These are phyloP conservation scores for Pedetes capensis DNA, from an alignment of 2,113 vertebrate genomes.

Conservation along the genomic window DNA sequence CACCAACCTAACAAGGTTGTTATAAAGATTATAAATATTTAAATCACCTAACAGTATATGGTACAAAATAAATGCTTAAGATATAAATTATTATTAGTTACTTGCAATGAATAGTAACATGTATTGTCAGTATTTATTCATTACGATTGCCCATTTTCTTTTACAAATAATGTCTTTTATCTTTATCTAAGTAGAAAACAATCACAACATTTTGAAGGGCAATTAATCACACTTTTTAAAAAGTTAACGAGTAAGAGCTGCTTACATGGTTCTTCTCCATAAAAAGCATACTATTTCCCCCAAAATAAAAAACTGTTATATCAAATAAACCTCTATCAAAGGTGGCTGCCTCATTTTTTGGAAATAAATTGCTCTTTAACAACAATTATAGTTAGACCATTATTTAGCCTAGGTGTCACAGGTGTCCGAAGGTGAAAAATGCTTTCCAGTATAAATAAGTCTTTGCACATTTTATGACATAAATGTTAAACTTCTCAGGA, in stretches of 20 bases:
- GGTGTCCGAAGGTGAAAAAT: background rate
- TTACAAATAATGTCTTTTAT: background rate
- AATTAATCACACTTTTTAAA: slow-evolving; percentile 15
- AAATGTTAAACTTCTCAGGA: slow-evolving; percentile 29
- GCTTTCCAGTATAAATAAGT: too few relatives aligned
- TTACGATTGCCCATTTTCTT: background rate
- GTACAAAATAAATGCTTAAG: background rate
- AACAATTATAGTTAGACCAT: background rate
- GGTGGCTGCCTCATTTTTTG: background rate
- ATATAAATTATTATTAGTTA: slow-evolving; percentile 3
- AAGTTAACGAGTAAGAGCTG: background rate
- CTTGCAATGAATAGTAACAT: background rate
- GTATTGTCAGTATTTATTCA: slow-evolving; percentile 28
- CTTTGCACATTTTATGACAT: too few relatives aligned
- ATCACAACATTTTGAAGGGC: background rate
- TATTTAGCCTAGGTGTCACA: slow-evolving; percentile 4
- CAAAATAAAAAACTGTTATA: slow-evolving; percentile 42
- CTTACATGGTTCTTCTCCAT: background rate
- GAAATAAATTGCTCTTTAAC: background rate
- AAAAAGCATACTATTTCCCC: background rate
- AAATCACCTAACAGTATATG: background rate
- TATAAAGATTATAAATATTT: background rate
- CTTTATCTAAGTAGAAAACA: slow-evolving; percentile 48
- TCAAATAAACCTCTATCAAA: slow-evolving; percentile 10
- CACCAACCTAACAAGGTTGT: background rate